Base-by-base conservation (phyloP, 1,140 invertebrate genomes). In the Colletes latitarsis region DNA sequence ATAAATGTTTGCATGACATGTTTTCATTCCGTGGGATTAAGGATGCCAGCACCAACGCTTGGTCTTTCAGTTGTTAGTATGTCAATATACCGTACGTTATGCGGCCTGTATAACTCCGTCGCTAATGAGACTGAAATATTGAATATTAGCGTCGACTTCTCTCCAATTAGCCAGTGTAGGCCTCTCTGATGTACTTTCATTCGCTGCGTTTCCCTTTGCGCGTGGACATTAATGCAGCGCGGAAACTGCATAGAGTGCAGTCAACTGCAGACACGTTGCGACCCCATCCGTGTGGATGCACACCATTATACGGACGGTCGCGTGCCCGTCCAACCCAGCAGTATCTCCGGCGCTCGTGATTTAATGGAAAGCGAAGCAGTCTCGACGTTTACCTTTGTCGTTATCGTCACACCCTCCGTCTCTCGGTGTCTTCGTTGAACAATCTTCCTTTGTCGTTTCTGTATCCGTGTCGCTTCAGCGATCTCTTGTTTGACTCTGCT, bases 361-460 rank as follows among this genome's bases (percentile, higher is more conserved):
- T 90, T 89, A 90, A 91, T 90, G 84, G 86, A 89, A 90, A 57
- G 46, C 17, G 58, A 72, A 72, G 69, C 77, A 49, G 71, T 64
- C 41, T 64, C 43, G 41, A 46, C 19, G 60, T 79, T 73, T 49
- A 73, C 70, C 46, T 70, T 71, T 62, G 57, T 78, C 46, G 15
- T 66, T 46, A 46, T 73, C 77, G 19, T 73, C 39, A n/a, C 66
- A 21, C 69, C 41, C 46, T 12, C 12, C 39, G 57, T 46, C 14
- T 72, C n/a, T 58, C 70, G n/a, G n/a, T 57, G 17, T 71, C 53
- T 58, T 41, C 39, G 69, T 6, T 6, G 9, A 19, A 19, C 55
- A 17, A 71, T 46, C 46, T 63, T 30, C 14, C 43, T 21, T 39
- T 46, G 5, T 58, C n/a, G 17, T 30, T 53, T 19, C n/a, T 30